Evolutionary conservation across 2,888 invertebrate genomes (phyloP), one percentile per base, ranked within the genome.

Genomic region (Lepidocyrtoides sp.): DNA sequence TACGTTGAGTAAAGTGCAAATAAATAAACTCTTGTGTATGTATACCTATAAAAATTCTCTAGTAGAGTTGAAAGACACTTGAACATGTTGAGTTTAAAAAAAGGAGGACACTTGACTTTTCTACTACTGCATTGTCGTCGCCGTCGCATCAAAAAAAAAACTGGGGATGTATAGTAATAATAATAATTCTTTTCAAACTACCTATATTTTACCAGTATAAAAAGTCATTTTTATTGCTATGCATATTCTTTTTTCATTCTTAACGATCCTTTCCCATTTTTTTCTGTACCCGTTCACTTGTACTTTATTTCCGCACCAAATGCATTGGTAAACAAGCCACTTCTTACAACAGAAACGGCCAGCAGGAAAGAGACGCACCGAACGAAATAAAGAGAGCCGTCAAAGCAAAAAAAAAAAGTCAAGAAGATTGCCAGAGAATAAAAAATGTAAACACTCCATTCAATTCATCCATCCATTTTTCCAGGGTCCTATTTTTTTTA

Each of bases 381-480:
- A 51, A 8, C 5, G 57, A 57, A 14, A 3, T 17, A 57, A 57
- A 20, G 23, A 20, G 29, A 63, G 12, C 29, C 63, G 63, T 63
- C 26, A 63, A 63, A 63, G 63, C 20, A 2, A 2, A 57, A 8
- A 51, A n/a, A n/a, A 51, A 51, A 41, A n/a, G 57, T 23, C 57
- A 57, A 57, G 14, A 29, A 63, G n/a, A 12, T 4, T 2, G 63
- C 12, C 29, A 63, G 3, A 20, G 20, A 29, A 29, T 63, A 12
- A 63, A 57, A 57, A 57, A 57, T 57, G 63, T 63, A 63, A 63
- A 63, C 63, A 63, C 29, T 63, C 10, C 63, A 29, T 12, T 29
- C 63, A 63, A n/a, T 26, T 29, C 63, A 63, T 63, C 29, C 14
- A 29, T 63, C 63, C 63, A 63, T 63, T 63, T 63, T 57, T 63